Base-by-base conservation (phyloP, 2,113 vertebrate genomes). In the Herpetotheres cachinnans region DNA sequence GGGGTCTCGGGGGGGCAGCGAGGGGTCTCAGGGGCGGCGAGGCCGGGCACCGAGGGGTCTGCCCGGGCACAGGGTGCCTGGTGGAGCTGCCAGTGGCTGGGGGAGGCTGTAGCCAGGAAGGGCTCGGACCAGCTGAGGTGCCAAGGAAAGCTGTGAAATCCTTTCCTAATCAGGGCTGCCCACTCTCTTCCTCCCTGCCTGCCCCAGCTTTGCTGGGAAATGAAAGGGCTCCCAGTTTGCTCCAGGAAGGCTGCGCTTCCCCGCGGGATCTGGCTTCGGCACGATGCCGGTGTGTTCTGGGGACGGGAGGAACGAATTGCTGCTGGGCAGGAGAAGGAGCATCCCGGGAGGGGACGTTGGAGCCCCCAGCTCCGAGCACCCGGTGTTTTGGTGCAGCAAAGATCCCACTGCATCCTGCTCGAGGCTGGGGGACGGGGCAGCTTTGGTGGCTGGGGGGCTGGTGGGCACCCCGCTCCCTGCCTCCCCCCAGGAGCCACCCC, bases 151-250 rank as follows among this genome's bases (percentile, higher is more conserved):
- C 80, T 74, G 49, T 34, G 14, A 81, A 65, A 77, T 54, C 73
- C 79, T 92, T 76, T 77, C 36, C 82, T 95, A 95, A 93, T 92
- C 91, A 77, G 67, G 9, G 54, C 94, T 86, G 89, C 63, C 50
- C 86, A 90, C n/a, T 47, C 89, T 92, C 40, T 96, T 95, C 96
- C 94, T 95, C 94, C 66, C 91, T 40, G 61, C 54, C 61, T 4
- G 16, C 66, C 54, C 47, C 3, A 26, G 70, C 42, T n/a, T 30
- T 19, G 72, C 72, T 58, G 78, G 73, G 70, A 90, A 86, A 55
- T n/a, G 54, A 40, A 56, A 82, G 62, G 42, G 27, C 82, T 90
- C 92, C 47, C 46, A 14, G 62, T 89, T 94, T 44, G 74, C 65
- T 87, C 29, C 95, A 59, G 94, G 84, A 95, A 93, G 69, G 87